Conservation (phyloP, 2,888 invertebrate genomes). For the Erebia epiphron region DNA sequence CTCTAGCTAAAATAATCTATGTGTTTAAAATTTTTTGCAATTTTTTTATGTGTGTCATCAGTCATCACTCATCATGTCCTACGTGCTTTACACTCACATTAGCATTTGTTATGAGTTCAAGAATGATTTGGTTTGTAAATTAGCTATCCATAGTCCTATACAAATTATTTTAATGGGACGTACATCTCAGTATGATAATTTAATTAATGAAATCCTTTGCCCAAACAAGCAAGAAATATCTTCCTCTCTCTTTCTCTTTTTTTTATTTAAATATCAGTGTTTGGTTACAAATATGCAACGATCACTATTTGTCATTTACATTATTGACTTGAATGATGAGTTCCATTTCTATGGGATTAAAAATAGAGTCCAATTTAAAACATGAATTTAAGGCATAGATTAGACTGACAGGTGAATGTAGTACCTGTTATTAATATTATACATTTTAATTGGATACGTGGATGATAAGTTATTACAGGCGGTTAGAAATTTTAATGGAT, state of each 20-base stretch:
- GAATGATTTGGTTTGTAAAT: too few species aligned
- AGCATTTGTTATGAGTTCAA: too few species aligned
- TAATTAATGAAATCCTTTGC: neutral
- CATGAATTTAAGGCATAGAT: slow-evolving; percentile 43
- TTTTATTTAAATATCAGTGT: slow-evolving; percentile 30
- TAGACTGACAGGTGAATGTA: slow-evolving; percentile 67
- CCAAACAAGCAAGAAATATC: slow-evolving; percentile 15
- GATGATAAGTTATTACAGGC: slow-evolving; percentile 46
- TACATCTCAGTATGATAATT: neutral
- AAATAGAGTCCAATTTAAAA: slow-evolving; percentile 43
- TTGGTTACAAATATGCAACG: slow-evolving; percentile 36
- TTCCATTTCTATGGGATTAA: slow-evolving; percentile 42
- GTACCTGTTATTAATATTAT: slow-evolving; percentile 60
- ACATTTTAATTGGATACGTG: slow-evolving; percentile 68
- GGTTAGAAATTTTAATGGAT: slow-evolving; percentile 50
- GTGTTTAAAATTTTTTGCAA: too few species aligned
- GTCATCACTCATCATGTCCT: too few species aligned
- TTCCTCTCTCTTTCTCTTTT: slow-evolving; percentile 19
- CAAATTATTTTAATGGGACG: neutral
- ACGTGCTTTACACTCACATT: too few species aligned
- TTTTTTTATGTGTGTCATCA: too few species aligned
- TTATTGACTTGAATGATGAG: slow-evolving; percentile 43
- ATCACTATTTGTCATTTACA: slow-evolving; percentile 45
- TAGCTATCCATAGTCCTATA: too few species aligned
- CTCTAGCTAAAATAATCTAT: too few species aligned